Evolutionary conservation across 2,113 vertebrate species (phyloP).

Genomic region (Ranitomeya variabilis): DNA sequence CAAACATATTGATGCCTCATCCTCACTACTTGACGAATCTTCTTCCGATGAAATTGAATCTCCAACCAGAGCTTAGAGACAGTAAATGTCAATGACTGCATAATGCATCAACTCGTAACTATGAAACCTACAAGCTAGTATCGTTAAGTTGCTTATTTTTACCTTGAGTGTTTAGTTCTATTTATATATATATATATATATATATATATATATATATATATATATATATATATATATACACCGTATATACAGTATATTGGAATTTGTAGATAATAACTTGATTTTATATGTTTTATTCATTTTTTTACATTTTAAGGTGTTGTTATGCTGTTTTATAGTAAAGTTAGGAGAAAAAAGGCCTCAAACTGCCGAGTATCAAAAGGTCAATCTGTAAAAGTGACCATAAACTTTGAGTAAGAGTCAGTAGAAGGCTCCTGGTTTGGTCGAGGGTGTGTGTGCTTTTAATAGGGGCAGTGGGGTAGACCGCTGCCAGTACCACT

Average conservation of each 20-base stretch:
- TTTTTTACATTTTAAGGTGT: neutral
- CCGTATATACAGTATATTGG: too few species aligned
- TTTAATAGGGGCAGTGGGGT: too few species aligned
- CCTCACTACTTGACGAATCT: neutral
- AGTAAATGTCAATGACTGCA: conserved; percentile 44
- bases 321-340: neutral
- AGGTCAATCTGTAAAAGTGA: neutral
- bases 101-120: conserved; percentile 19
- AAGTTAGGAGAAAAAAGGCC: neutral
- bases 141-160: neutral
- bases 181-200: neutral
- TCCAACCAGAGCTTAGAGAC: conserved; percentile 18
- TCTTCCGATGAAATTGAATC: conserved; percentile 13
- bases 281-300: neutral
- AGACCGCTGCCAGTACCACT: neutral
- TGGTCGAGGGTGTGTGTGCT: too few species aligned
- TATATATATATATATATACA: too few species aligned
- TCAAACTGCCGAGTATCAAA: neutral
- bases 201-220: too few species aligned
- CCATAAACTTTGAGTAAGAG: too few species aligned
- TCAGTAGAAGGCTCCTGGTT: too few species aligned
- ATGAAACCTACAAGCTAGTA: neutral
- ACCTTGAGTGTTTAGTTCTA: neutral
- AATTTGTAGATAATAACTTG: neutral
- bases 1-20: conserved; percentile 15